Evolutionary conservation across 2,113 vertebrate genomes (phyloP).

Genomic region (Nycticryphes semicollaris): DNA sequence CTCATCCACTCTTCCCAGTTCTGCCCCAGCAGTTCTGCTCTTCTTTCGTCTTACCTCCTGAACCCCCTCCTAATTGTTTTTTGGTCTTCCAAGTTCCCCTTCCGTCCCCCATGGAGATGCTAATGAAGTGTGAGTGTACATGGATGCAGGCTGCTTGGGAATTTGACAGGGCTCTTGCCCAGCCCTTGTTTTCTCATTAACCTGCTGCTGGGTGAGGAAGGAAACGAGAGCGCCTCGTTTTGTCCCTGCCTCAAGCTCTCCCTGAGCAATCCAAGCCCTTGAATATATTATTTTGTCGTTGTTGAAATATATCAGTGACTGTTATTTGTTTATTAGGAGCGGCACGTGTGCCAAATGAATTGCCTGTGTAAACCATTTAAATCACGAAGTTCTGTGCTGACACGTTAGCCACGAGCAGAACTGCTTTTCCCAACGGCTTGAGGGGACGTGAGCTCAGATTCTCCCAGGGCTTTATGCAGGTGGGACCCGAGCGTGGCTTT

Average conservation of each 20-base stretch:
- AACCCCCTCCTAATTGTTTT: constrained; percentile 9
- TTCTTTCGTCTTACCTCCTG: neutral
- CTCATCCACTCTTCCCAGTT: neutral
- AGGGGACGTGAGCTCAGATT: neutral
- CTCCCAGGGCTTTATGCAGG: neutral
- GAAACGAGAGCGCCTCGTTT: neutral
- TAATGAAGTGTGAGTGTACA: constrained; percentile 48
- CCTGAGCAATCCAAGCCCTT: neutral
- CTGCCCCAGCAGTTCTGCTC: neutral
- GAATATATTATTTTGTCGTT: neutral
- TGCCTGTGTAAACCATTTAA: neutral
- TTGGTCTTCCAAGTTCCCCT: neutral
- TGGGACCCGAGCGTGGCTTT: neutral
- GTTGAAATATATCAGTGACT: constrained; percentile 23
- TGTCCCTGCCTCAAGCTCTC: neutral
- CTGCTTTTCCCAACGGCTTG: neutral
- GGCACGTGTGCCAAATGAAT: neutral
- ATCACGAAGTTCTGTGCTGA: neutral
- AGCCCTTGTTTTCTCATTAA: constrained; percentile 57
- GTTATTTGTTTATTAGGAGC: constrained; percentile 17
- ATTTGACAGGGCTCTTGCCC: constrained; percentile 36
- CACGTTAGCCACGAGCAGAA: neutral
- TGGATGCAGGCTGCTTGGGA: constrained; percentile 47
- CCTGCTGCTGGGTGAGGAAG: constrained; percentile 7
- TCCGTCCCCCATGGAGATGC: neutral